Evolutionary conservation across 2,888 invertebrate species (phyloP).

Genomic region (Platycheirus rosarum): DNA sequence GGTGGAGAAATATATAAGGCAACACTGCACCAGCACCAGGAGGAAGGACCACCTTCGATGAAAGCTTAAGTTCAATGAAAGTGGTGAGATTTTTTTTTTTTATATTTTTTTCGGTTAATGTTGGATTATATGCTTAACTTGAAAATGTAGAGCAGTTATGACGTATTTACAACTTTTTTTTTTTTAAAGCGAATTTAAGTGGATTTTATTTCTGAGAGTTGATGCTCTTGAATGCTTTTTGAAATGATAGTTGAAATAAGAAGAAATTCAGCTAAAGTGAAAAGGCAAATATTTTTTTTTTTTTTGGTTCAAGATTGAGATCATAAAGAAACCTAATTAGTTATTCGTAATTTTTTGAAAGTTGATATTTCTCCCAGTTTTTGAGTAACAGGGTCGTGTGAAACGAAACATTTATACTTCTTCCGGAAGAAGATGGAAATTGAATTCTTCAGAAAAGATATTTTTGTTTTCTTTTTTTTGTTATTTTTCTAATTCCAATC

Average conservation of each 20-base stretch:
- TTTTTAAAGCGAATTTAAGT: conserved; percentile 31
- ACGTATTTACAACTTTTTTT: conserved; percentile 51
- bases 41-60: conserved; percentile 38
- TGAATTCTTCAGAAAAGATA: too few relatives aligned
- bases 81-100: conserved; percentile 42
- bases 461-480: too few relatives aligned
- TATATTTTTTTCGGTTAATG: conserved; percentile 25
- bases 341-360: too few relatives aligned
- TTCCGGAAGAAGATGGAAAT: too few relatives aligned
- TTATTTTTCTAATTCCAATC: too few relatives aligned
- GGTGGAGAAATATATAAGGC: neutral
- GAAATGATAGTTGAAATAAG: conserved; percentile 23
- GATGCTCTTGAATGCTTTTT: conserved; percentile 46
- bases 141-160: conserved; percentile 68
- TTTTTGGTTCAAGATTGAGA: neutral
- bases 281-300: neutral
- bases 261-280: neutral
- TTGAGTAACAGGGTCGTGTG: too few relatives aligned
- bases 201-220: conserved; percentile 29
- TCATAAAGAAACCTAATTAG: too few relatives aligned
- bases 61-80: conserved; percentile 71
- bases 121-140: conserved; percentile 39
- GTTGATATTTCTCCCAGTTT: too few relatives aligned
- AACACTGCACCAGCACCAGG: conserved; percentile 10
- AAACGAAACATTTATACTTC: too few relatives aligned